Evolutionary conservation across 2,113 vertebrate species (phyloP), one percentile per base, ranked within the genome.

Genomic region (Acanthisitta chloris): DNA sequence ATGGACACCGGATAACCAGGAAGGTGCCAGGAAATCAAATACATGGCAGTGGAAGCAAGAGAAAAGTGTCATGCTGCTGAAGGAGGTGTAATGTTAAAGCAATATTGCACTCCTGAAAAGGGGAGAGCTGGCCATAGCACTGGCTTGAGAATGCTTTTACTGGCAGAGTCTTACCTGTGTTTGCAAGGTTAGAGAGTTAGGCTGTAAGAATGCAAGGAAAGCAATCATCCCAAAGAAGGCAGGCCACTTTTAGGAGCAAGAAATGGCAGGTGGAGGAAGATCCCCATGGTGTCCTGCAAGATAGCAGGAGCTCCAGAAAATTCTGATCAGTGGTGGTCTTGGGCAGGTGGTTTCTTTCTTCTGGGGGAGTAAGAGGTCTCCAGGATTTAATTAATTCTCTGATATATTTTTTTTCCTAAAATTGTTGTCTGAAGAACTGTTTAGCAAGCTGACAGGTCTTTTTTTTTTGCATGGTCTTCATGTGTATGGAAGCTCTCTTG

Each of bases 31-130:
- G 42, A 14, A 33, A 84, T 79, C n/a, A 40, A 43, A n/a, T 0
- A 1, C 4, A 1, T 14, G 12, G 31, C 7, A 6, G 7, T 16
- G 65, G 25, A 3, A 83, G 46, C 0, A 0, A 48, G 55, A 21
- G 29, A 28, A 33, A 40, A 51, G 14, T 4, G 3, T 48, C 6
- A 1, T 42, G 19, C 66, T 54, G 65, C 74, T 57, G 57, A 43
- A 51, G 61, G 48, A 93, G 21, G 14, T 51, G n/a, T 17, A 7
- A n/a, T 12, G 19, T 46, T 61, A 62, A 77, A 65, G 33, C 14
- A 29, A 1, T n/a, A 10, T 26, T 71, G 34, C 17, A 5, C 25
- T 20, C 29, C 69, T 64, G 61, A 54, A 73, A 34, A 71, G 33
- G 45, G 34, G 29, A 52, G 24, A 3, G 8, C 28, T 86, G 46